A percentile compares a stretch with the other conserved stretches of the same genome.
These are phyloP conservation scores for Ligdia adustata DNA, from an alignment of 2,888 invertebrate species.

Conservation along the genomic window DNA sequence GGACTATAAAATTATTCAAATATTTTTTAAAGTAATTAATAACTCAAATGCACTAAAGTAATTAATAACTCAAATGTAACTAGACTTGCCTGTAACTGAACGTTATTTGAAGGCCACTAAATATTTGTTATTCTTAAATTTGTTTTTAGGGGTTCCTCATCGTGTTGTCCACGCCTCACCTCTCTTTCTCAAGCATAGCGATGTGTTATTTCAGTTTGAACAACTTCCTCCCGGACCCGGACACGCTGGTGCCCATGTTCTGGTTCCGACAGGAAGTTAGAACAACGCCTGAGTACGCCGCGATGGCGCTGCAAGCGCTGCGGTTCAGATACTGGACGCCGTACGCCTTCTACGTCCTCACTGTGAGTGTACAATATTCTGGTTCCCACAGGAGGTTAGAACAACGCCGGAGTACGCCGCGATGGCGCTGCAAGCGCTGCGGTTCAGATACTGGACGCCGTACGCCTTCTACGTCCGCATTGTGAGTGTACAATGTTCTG, in stretches of 20 bases:
- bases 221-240: conserved; percentile 61
- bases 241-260: conserved; percentile 88
- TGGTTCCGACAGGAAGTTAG: conserved; percentile 89
- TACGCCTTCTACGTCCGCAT: conserved; percentile 83
- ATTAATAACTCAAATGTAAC: too few relatives aligned
- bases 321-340: conserved; percentile 78
- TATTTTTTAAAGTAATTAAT: too few relatives aligned
- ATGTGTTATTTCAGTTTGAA: conserved; percentile 57
- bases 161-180: too few relatives aligned
- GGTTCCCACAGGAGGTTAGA: conserved; percentile 88
- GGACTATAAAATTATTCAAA: too few relatives aligned
- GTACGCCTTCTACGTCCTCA: conserved; percentile 82
- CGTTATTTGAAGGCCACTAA: too few relatives aligned
- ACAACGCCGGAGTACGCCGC: conserved; percentile 83
- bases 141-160: too few relatives aligned
- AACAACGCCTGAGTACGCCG: conserved; percentile 83
- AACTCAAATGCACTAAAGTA: too few relatives aligned
- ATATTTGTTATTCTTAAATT: too few relatives aligned
- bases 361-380: conserved; percentile 82
- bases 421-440: conserved; percentile 79
- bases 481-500: conserved; percentile 84
- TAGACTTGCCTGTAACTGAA: too few relatives aligned
- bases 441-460: conserved; percentile 77
- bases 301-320: conserved; percentile 79
- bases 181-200: too few relatives aligned